phyloP scores from a whole-genome alignment of 2,113 vertebrate genomes.

The Benitochromis conjunctus region DNA sequence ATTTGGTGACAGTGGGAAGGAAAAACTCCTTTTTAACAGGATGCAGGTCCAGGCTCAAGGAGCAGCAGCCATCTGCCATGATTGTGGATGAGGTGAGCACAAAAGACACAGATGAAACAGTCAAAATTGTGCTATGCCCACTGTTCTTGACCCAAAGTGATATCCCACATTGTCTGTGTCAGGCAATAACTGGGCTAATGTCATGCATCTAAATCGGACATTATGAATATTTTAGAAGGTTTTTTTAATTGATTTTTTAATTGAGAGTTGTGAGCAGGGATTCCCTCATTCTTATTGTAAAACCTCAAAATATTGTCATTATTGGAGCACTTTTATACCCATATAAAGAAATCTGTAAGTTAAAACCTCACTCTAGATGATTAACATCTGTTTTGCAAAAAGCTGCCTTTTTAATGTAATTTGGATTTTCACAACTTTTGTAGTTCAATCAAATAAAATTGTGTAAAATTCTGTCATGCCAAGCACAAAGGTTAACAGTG shows the following conservation, averaged over 20 bases:
- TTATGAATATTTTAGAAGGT: background rate
- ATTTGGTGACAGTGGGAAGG: background rate
- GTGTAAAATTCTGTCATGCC: background rate
- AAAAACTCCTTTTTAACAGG: background rate
- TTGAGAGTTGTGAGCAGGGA: background rate
- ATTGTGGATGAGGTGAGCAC: background rate
- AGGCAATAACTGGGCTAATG: background rate
- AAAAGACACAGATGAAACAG: too few relatives aligned
- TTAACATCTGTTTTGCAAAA: background rate
- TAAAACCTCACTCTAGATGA: background rate
- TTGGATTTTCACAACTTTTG: background rate
- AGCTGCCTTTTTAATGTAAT: background rate
- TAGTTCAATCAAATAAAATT: background rate
- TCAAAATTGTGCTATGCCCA: too few relatives aligned
- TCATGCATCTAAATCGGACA: background rate
- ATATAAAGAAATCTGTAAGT: background rate
- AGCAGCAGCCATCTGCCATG: background rate
- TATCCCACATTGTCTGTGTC: background rate
- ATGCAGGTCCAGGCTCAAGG: background rate
- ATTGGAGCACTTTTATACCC: background rate
- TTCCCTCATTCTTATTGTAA: background rate
- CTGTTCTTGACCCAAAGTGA: background rate
- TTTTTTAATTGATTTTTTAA: background rate
- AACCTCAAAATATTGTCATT: background rate
- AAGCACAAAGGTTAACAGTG: background rate